Conservation (phyloP, 37 sponge, comb jelly and placozoan genomes). For the Aplysina aerophoba region DNA sequence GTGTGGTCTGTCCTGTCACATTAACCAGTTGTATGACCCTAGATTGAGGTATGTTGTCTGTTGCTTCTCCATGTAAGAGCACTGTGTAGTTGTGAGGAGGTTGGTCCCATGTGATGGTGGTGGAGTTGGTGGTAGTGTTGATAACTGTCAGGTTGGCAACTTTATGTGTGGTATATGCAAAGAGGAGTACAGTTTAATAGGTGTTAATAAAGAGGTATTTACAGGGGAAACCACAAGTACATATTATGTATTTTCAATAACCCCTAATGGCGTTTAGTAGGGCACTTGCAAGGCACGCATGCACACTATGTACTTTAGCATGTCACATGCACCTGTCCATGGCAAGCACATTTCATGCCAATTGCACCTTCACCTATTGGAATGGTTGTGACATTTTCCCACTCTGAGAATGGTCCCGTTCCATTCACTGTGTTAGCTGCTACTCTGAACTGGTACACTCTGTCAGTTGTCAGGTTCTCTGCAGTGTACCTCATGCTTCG, state of each 20-base stretch:
- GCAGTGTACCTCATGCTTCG: neutral
- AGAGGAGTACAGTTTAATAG: too few relatives aligned
- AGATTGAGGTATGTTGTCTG: neutral
- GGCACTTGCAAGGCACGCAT: too few relatives aligned
- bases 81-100: neutral
- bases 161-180: neutral
- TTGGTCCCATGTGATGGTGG: neutral
- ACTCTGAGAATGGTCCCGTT: neutral
- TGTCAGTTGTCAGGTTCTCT: neutral
- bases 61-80: neutral
- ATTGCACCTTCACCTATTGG: neutral
- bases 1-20: neutral
- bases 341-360: too few relatives aligned
- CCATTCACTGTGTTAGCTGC: slow-evolving; percentile 2
- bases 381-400: neutral
- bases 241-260: too few relatives aligned
- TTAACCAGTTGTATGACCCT: neutral
- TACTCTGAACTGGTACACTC: slow-evolving; percentile 7
- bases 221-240: too few relatives aligned
- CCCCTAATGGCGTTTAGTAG: too few relatives aligned
- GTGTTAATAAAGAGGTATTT: too few relatives aligned
- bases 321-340: too few relatives aligned
- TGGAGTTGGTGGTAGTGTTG: neutral
- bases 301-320: too few relatives aligned
- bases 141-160: neutral